phyloP scores from a whole-genome alignment of 2,113 vertebrate species.

The Poeciliopsis prolifica region DNA sequence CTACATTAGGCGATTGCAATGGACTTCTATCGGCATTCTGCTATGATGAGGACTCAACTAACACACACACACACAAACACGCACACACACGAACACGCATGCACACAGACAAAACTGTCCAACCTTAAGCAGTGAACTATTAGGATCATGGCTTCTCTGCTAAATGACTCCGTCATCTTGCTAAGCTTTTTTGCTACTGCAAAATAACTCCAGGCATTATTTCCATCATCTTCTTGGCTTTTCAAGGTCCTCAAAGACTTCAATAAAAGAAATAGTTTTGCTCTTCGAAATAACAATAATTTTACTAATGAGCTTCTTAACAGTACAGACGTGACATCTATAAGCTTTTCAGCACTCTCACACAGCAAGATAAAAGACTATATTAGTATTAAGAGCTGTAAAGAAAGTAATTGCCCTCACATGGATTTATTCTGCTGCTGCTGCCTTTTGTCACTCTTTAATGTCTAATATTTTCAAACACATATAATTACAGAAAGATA shows the following conservation, averaged over 20 bases:
- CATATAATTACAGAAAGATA: background rate
- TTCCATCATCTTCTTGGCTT: conserved; percentile 3
- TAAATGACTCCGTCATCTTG: conserved; percentile 32
- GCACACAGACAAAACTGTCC: conserved; percentile 8
- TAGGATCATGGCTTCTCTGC: conserved; percentile 32
- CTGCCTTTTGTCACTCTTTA: background rate
- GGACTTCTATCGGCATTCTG: conserved; percentile 62
- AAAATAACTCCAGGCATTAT: conserved; percentile 6
- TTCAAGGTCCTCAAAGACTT: conserved; percentile 11
- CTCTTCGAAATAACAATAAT: background rate
- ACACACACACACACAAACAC: conserved; percentile 32
- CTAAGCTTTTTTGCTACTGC: background rate
- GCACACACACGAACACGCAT: background rate
- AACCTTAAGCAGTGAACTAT: background rate
- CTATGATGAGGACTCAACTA: conserved; percentile 42
- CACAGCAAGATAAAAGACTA: conserved; percentile 23
- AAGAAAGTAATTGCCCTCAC: background rate
- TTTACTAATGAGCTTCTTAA: conserved; percentile 6
- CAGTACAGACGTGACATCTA: background rate
- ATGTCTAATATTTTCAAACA: background rate
- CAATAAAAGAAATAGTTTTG: background rate
- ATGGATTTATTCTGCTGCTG: background rate
- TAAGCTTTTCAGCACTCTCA: background rate
- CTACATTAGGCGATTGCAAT: conserved; percentile 65
- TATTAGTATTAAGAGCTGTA: conserved; percentile 10